These are phyloP conservation scores for Trichogramma dendrolimi DNA, from an alignment of 2,888 invertebrate genomes.

Conservation along the genomic window DNA sequence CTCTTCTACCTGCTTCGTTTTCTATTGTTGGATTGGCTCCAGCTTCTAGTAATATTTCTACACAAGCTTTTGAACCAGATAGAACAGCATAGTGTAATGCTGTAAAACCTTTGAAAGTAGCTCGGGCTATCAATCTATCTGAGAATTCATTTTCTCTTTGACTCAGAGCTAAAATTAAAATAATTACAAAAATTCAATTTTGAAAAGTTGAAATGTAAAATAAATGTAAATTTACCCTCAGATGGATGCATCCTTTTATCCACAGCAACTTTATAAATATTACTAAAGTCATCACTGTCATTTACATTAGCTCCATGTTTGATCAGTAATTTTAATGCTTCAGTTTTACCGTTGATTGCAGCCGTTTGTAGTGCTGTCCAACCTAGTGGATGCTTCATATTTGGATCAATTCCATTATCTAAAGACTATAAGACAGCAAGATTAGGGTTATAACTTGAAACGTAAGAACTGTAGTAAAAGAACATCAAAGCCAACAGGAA, in stretches of 20 bases:
- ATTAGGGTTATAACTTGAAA: conserved; percentile 14
- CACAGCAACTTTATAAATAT: conserved; percentile 63
- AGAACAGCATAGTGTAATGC: conserved; percentile 85
- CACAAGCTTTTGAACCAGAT: conserved; percentile 63
- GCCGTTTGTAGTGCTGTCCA: conserved; percentile 87
- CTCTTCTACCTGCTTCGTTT: conserved; percentile 74
- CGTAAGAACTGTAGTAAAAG: conserved; percentile 5
- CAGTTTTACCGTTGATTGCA: conserved; percentile 69
- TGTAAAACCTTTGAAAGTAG: conserved; percentile 80
- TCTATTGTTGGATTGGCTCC: conserved; percentile 72
- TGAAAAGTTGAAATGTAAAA: not conserved
- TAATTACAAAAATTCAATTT: not conserved
- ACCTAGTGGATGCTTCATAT: conserved; percentile 71
- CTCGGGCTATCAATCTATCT: conserved; percentile 64
- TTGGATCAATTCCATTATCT: conserved; percentile 58
- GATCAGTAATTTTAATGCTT: conserved; percentile 61
- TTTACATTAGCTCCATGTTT: conserved; percentile 78
- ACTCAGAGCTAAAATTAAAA: conserved; percentile 54
- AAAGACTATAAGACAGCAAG: conserved; percentile 41
- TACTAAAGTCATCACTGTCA: conserved; percentile 71
- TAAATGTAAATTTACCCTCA: conserved; percentile 56
- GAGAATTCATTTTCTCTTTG: conserved; percentile 81
- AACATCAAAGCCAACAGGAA: not conserved
- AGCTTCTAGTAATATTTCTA: conserved; percentile 64
- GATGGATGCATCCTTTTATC: conserved; percentile 68